phyloP scores from a whole-genome alignment of 2,888 invertebrate species.

The Onthophagus sagittarius region DNA sequence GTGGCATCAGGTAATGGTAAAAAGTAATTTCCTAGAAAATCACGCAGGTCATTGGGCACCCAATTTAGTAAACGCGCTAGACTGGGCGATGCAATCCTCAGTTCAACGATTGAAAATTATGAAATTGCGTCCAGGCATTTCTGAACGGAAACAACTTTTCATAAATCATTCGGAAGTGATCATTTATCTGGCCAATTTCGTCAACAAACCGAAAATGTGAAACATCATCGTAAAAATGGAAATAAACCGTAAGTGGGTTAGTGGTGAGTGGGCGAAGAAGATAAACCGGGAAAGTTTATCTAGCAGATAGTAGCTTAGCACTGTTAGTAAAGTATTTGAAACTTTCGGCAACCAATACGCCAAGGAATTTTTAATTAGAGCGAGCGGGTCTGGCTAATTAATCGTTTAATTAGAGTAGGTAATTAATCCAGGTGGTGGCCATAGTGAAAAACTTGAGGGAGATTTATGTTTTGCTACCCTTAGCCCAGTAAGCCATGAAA shows the following conservation, averaged over 20 bases:
- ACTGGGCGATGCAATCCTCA: neutral
- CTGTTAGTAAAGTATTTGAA: neutral
- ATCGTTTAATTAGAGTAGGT: slow-evolving; percentile 25
- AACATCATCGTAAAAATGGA: neutral
- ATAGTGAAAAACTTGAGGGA: neutral
- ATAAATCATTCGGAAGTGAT: neutral
- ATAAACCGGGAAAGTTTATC: neutral
- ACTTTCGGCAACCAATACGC: slow-evolving; percentile 6
- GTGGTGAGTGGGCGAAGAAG: neutral
- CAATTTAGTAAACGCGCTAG: neutral
- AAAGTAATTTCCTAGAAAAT: neutral
- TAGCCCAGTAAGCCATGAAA: neutral
- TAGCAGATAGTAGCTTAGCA: neutral
- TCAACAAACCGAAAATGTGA: neutral
- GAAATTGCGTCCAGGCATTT: neutral
- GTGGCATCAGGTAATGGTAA: neutral
- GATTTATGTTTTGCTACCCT: slow-evolving; percentile 9
- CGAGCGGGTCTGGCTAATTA: slow-evolving; percentile 20
- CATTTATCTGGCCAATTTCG: neutral
- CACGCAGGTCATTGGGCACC: neutral
- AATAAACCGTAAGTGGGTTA: neutral
- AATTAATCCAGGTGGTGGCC: slow-evolving; percentile 21
- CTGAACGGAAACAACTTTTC: neutral
- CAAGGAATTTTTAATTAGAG: slow-evolving; percentile 23
- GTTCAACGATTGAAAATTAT: neutral